Base-by-base conservation (phyloP, 2,888 invertebrate genomes). In the Eilema sororculum region DNA sequence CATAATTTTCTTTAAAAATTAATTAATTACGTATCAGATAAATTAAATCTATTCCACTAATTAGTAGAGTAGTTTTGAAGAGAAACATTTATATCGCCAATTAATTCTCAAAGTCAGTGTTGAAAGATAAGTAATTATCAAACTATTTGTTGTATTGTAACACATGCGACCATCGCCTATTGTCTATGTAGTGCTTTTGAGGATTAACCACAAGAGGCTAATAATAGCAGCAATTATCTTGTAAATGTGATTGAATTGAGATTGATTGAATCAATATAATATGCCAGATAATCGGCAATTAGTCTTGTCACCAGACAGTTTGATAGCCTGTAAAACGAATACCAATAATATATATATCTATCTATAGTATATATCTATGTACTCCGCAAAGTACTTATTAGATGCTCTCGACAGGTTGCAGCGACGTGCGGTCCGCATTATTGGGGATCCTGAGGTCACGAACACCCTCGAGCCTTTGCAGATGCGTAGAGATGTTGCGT, bases 211-310 rank as follows among this genome's bases (percentile, higher is more conserved):
- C 28, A 20, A 41, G 68, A 12, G 37, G 10, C 65, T 62, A 28
- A 25, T 75, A 77, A 77, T 84, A 75, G 69, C 69, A 74, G 76
- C 74, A 78, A 84, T 86, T 85, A 86, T 81, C 81, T 80, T 75
- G 71, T 76, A 78, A 80, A 79, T 76, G 74, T 85, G 82, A 85
- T 85, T 83, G 81, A 85, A 84, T 79, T 77, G 71, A 78, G 79
- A 84, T 85, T 84, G 83, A 86, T 87, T 83, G 73, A 72, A 77
- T 82, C 82, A 80, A 86, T 86, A 84, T 86, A 28, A 85, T 87
- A 82, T 73, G 52, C 52, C 52, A 77, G 85, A 87, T 87, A 86
- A 84, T 84, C 82, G 74, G 78, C 80, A 87, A 87, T 87, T 87
- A 87, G 79, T 61, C 41, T 62, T 25, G 62, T 41, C 25, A 41